phyloP scores from a whole-genome alignment of 2,888 invertebrate genomes.

The Agrochola lota region DNA sequence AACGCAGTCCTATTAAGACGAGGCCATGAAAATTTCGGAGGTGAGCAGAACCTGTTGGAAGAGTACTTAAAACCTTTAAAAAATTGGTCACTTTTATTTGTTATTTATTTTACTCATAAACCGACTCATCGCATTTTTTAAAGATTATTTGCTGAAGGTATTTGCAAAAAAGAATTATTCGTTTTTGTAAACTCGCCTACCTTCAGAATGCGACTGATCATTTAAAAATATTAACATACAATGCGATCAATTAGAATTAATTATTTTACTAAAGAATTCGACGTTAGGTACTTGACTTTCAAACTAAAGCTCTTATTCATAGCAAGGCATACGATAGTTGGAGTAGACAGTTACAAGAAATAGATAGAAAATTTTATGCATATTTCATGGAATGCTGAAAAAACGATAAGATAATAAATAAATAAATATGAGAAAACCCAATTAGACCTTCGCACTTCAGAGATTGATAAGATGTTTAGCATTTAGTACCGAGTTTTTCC shows the following conservation, averaged over 20 bases:
- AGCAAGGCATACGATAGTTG: background rate
- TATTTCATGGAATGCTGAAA: background rate
- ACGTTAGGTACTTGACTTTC: background rate
- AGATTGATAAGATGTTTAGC: too few species aligned
- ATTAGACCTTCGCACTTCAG: background rate
- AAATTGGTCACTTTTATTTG: background rate
- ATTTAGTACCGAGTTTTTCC: background rate
- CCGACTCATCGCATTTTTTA: background rate
- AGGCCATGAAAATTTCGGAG: conserved; percentile 19
- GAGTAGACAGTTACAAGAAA: background rate
- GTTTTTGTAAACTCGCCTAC: background rate
- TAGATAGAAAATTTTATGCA: conserved; percentile 1
- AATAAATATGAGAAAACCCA: too few species aligned
- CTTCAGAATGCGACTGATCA: background rate
- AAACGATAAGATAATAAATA: too few species aligned
- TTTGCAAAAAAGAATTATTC: conserved; percentile 1
- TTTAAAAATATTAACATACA: background rate
- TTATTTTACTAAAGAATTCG: background rate
- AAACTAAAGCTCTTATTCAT: background rate
- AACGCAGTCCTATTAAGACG: background rate
- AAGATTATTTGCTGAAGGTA: background rate
- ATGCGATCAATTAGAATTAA: background rate
- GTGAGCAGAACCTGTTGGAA: background rate
- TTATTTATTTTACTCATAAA: background rate
- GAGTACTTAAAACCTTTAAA: background rate